Evolutionary conservation across 2,888 invertebrate species (phyloP).

Genomic region (Cephus pulcher): DNA sequence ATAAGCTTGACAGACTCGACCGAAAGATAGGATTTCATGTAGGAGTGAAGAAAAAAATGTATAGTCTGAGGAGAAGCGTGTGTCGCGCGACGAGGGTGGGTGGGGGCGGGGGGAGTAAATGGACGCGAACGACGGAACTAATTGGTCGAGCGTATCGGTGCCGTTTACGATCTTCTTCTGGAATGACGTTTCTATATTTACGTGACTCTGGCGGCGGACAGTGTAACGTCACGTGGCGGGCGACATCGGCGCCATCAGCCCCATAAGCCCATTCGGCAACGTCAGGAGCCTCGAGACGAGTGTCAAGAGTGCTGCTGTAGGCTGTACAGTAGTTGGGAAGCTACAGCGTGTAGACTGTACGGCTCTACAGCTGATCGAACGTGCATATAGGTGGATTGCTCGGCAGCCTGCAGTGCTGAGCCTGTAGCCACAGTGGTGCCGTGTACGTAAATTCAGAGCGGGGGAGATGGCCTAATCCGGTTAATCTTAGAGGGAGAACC

Average conservation of each 20-base stretch:
- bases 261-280: not conserved
- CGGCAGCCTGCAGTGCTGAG: not conserved
- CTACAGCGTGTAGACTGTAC: not conserved
- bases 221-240: not conserved
- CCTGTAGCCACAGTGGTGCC: not conserved
- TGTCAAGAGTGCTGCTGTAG: no score
- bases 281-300: not conserved
- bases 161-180: constrained; percentile 4
- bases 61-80: not conserved
- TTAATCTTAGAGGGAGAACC: not conserved
- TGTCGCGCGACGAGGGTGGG: no score
- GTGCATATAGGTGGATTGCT: not conserved
- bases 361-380: not conserved
- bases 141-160: constrained; percentile 17
- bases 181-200: not conserved
- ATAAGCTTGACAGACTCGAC: not conserved
- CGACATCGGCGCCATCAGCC: not conserved
- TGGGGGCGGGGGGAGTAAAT: not conserved
- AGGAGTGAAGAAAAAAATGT: not conserved
- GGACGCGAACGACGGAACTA: constrained; percentile 14
- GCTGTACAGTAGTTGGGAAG: no score
- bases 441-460: not conserved
- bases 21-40: not conserved
- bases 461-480: not conserved
- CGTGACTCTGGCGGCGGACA: not conserved